Evolutionary conservation across 2,113 vertebrate genomes (phyloP).

Genomic region (Pedetes capensis): DNA sequence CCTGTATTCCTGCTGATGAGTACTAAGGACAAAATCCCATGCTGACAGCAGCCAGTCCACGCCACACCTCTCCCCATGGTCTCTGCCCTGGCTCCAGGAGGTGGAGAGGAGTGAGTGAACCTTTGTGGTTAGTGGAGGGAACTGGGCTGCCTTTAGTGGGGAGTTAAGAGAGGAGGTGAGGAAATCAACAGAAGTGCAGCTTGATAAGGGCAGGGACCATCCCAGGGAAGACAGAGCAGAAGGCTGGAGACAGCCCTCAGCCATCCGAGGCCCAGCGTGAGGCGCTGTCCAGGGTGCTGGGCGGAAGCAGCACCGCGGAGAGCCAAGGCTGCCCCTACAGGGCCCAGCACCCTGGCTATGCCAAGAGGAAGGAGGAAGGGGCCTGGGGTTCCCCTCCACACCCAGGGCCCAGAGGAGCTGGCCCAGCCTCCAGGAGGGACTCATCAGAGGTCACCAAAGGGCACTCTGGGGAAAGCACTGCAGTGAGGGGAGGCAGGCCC

Average conservation of each 20-base stretch:
- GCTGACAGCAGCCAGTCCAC: not conserved
- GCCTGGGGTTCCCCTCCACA: not conserved
- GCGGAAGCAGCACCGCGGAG: fast-evolving
- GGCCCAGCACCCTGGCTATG: not conserved
- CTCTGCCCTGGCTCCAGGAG: not conserved
- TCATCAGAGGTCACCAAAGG: not conserved
- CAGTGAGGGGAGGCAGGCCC: not conserved
- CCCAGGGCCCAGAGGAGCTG: fast-evolving
- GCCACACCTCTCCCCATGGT: not conserved
- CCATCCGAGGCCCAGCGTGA: not conserved
- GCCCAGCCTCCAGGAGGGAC: not conserved
- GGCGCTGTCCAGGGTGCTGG: slow-evolving; percentile 78
- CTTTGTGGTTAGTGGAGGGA: not conserved
- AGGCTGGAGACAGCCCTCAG: not conserved
- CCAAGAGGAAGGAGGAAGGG: not conserved
- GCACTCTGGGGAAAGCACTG: not conserved
- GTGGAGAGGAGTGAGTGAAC: not conserved
- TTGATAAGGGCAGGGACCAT: not conserved
- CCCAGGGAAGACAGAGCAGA: not conserved
- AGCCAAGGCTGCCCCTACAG: not conserved
- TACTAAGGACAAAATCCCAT: not conserved
- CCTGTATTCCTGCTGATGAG: not conserved
- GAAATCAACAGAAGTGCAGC: not conserved
- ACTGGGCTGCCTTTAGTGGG: not conserved
- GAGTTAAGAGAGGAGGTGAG: not conserved